phyloP scores from a whole-genome alignment of 2,797 vertebrate genomes.

The Buphagus erythrorhynchus region DNA sequence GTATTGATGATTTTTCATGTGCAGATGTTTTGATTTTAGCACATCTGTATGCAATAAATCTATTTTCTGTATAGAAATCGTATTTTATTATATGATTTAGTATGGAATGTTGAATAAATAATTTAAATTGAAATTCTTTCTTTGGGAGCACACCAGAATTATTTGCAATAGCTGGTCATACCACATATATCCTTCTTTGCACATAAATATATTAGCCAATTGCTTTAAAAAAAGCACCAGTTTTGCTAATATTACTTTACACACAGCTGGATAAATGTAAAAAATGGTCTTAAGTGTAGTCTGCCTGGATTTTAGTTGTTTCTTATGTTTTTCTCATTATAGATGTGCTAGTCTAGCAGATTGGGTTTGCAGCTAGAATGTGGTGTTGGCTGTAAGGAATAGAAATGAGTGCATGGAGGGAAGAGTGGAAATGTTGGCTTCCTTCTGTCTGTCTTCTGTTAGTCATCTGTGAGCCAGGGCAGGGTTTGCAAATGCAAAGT shows the following conservation, averaged over 20 bases:
- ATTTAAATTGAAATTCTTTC: constrained; percentile 66
- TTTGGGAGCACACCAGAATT: constrained; percentile 60
- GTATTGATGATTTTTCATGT: constrained; percentile 45
- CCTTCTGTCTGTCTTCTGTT: neutral
- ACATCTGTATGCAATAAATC: constrained; percentile 77
- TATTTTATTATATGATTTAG: constrained; percentile 77
- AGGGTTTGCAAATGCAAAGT: neutral
- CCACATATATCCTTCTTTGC: neutral
- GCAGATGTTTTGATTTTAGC: constrained; percentile 70
- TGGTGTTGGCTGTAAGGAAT: neutral
- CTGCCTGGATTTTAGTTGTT: neutral
- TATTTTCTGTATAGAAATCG: constrained; percentile 65
- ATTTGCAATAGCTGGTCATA: constrained; percentile 30
- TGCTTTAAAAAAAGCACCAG: neutral
- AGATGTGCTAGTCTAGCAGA: neutral
- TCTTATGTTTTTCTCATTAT: neutral
- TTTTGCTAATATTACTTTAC: neutral
- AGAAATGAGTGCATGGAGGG: neutral
- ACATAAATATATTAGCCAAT: neutral
- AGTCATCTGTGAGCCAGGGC: neutral
- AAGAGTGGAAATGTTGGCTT: neutral
- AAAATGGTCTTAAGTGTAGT: neutral
- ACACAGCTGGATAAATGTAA: neutral
- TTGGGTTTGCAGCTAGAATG: neutral
- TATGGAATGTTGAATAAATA: constrained; percentile 77